phyloP scores from a whole-genome alignment of 2,797 vertebrate genomes.

The Parotocinclus haroldoi region DNA sequence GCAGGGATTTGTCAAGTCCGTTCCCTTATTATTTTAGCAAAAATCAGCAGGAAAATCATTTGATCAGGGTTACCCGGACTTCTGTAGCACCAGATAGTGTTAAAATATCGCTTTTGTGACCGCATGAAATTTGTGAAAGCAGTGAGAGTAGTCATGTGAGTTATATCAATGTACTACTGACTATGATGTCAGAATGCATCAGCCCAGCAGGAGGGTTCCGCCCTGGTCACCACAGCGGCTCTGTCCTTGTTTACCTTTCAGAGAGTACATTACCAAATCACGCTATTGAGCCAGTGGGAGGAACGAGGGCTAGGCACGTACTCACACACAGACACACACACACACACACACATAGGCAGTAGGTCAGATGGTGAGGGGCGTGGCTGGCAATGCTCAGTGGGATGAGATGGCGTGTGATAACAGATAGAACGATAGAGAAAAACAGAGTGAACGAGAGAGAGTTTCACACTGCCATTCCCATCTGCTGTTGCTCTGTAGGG shows the following conservation, averaged over 20 bases:
- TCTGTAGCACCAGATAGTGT: not conserved
- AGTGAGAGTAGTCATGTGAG: not conserved
- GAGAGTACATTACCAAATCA: slow-evolving; percentile 23
- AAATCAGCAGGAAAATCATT: too few relatives aligned
- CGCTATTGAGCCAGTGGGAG: slow-evolving; percentile 17
- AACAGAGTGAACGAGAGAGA: slow-evolving; percentile 27
- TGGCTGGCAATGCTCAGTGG: slow-evolving; percentile 36
- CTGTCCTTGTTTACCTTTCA: slow-evolving; percentile 22
- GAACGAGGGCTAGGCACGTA: slow-evolving; percentile 27
- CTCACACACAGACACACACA: slow-evolving; percentile 19
- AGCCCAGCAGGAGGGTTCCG: not conserved
- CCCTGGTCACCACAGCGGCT: slow-evolving; percentile 1
- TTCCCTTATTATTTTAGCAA: too few relatives aligned
- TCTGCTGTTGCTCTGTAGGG: slow-evolving; percentile 58
- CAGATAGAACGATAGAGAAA: slow-evolving; percentile 23
- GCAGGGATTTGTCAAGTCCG: too few relatives aligned
- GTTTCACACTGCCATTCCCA: slow-evolving; percentile 60
- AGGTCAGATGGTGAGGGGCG: slow-evolving; percentile 36
- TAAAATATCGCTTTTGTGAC: not conserved
- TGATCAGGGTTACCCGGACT: not conserved
- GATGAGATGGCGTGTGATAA: slow-evolving; percentile 57
- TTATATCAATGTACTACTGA: not conserved
- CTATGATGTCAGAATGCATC: not conserved
- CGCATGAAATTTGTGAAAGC: not conserved
- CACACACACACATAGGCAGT: slow-evolving; percentile 17